Conservation (phyloP, 2,888 invertebrate species). For the Thecophora atra region DNA sequence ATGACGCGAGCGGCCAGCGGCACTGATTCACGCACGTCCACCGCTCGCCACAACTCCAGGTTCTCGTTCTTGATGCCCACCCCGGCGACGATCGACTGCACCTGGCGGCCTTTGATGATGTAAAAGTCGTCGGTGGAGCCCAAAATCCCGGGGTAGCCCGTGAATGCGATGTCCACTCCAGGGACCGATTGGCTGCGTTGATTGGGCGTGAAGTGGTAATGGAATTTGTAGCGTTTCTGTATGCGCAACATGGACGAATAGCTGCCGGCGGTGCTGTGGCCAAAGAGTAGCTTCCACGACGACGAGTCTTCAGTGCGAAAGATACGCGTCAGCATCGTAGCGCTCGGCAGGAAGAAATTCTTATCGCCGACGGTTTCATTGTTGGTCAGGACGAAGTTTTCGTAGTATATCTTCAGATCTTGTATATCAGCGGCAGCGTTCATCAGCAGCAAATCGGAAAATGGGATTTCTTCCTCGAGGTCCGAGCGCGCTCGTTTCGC, state of each 20-base stretch:
- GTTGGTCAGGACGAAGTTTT: conserved; percentile 60
- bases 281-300: conserved; percentile 72
- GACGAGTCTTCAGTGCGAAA: conserved; percentile 50
- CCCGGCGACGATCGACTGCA: conserved; percentile 75
- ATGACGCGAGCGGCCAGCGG: conserved; percentile 80
- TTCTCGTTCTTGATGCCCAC: conserved; percentile 83
- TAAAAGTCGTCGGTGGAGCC: conserved; percentile 88
- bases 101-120: conserved; percentile 70
- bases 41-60: conserved; percentile 73
- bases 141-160: conserved; percentile 84
- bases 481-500: conserved; percentile 73
- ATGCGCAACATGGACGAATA: conserved; percentile 85
- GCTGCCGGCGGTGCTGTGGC: conserved; percentile 84
- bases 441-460: conserved; percentile 77
- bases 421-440: conserved; percentile 80
- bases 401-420: conserved; percentile 68
- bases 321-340: conserved; percentile 63
- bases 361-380: conserved; percentile 61
- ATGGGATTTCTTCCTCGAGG: conserved; percentile 70
- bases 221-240: conserved; percentile 84
- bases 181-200: conserved; percentile 69
- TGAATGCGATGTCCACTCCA: conserved; percentile 77
- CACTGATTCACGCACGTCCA: conserved; percentile 68
- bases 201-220: conserved; percentile 72
- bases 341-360: conserved; percentile 71